phyloP scores from a whole-genome alignment of 1,140 invertebrate genomes.

The Drosophila navojoa region DNA sequence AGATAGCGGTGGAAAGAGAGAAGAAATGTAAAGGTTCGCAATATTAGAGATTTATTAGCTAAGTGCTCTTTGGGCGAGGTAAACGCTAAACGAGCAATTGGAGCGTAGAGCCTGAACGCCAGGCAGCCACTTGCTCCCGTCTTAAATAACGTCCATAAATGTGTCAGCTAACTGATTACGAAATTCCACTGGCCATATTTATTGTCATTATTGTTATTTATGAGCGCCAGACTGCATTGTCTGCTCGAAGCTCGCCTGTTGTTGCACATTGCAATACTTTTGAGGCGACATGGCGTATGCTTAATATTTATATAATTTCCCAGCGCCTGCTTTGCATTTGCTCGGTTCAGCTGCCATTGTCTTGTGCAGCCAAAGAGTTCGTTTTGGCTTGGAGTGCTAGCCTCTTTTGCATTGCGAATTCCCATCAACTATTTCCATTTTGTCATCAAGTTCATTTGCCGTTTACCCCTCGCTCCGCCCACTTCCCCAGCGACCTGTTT shows the following conservation, averaged over 20 bases:
- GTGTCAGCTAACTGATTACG: not conserved
- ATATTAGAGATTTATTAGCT: slow-evolving; percentile 78
- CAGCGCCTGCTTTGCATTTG: slow-evolving; percentile 14
- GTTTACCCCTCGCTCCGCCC: not conserved
- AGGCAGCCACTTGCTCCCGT: slow-evolving; percentile 5
- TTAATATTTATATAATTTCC: slow-evolving; percentile 64
- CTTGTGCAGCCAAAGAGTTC: slow-evolving; percentile 27
- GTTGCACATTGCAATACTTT: not conserved
- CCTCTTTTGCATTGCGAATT: slow-evolving; percentile 41
- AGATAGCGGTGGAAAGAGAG: slow-evolving; percentile 1
- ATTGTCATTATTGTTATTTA: slow-evolving; percentile 2
- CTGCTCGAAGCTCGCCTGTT: not conserved
- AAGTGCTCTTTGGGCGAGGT: slow-evolving; percentile 60
- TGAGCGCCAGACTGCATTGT: too few relatives aligned
- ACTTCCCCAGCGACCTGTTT: slow-evolving; percentile 1
- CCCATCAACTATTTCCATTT: slow-evolving; percentile 50
- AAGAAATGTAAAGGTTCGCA: slow-evolving; percentile 43
- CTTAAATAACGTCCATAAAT: slow-evolving; percentile 16
- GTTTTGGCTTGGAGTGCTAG: slow-evolving; percentile 28
- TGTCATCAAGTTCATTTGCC: slow-evolving; percentile 54
- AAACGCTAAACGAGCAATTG: not conserved
- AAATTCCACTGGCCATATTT: not conserved
- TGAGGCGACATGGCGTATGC: slow-evolving; percentile 40
- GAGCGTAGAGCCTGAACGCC: not conserved
- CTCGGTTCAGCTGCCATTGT: slow-evolving; percentile 18